Base-by-base conservation (phyloP, 2,113 vertebrate genomes). In the Myiozetetes cayanensis region DNA sequence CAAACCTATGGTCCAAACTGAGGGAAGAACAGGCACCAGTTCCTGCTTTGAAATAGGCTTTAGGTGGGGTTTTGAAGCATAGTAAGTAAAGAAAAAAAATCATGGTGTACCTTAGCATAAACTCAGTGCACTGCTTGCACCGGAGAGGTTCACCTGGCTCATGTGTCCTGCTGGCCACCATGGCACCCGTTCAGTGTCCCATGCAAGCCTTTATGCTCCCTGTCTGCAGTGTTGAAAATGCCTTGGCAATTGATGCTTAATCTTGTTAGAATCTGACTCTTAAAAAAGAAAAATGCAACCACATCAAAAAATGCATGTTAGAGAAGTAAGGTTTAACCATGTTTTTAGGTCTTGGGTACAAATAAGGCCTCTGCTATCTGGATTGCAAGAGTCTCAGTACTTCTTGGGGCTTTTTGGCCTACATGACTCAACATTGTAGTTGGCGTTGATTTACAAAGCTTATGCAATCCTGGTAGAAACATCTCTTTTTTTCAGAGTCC, bases 141-240 rank as follows among this genome's bases (percentile, higher is more conserved):
- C 25, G 68, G 22, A 39, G 55, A 56, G 20, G 9, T n/a, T 6
- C 0, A 2, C 3, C n/a, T 72, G 44, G 33, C 17, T 58, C 0
- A 0, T 0, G 0, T 62, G n/a, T 78, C 24, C 35, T 58, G 20
- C 44, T 21, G 52, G 9, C n/a, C 28, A 10, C 50, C 11, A 17
- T 30, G 33, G 8, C 24, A 14, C 11, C 27, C 24, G 10, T 31
- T 74, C 28, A 4, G 24, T 41, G 31, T 37, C 17, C 19, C 13
- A 1, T 37, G 39, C 2, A 44, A 67, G 25, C 47, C 25, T 61
- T 66, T 24, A 16, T 63, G 7, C 14, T 50, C 9, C 56, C 15
- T 53, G 7, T 56, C n/a, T 70, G 24, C 0, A 49, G 0, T 63
- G 39, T 53, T 67, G 37, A 58, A 83, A 89, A 72, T 56, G 44